Conservation (phyloP, 2,888 invertebrate genomes). For the Apamea sordens region DNA sequence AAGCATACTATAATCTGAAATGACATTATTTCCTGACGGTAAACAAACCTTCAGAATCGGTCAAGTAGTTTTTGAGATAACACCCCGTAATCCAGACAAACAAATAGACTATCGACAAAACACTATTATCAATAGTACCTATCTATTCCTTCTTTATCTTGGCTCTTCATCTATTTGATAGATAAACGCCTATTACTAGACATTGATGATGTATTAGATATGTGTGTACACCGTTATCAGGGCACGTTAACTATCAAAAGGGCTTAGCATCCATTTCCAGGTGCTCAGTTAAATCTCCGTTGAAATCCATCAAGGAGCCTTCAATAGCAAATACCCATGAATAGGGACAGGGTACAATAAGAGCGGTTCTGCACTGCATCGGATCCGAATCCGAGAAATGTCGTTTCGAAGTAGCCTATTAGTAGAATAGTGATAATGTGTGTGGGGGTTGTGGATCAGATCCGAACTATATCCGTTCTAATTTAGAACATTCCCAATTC, state of each 20-base stretch:
- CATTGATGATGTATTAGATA: neutral
- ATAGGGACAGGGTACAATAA: neutral
- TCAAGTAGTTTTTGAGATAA: constrained; percentile 28
- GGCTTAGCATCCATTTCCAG: neutral
- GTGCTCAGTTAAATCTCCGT: neutral
- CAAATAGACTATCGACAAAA: constrained; percentile 1
- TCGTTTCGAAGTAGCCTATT: too few relatives aligned
- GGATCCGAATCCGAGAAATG: too few relatives aligned
- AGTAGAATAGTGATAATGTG: too few relatives aligned
- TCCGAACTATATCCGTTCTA: too few relatives aligned
- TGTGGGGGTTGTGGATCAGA: too few relatives aligned
- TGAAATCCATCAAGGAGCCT: neutral
- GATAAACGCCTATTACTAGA: neutral
- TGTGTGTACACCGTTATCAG: neutral
- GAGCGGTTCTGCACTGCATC: too few relatives aligned
- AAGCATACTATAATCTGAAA: neutral
- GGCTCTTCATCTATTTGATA: neutral
- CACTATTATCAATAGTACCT: neutral
- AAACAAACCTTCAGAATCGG: neutral
- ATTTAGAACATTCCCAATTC: too few relatives aligned
- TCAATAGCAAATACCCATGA: neutral
- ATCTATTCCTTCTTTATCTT: constrained; percentile 7
- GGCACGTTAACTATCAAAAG: neutral
- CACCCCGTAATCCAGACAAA: constrained; percentile 24
- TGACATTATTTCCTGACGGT: neutral